phyloP scores from a whole-genome alignment of 2,797 vertebrate species.

The Taeniopygia guttata region DNA sequence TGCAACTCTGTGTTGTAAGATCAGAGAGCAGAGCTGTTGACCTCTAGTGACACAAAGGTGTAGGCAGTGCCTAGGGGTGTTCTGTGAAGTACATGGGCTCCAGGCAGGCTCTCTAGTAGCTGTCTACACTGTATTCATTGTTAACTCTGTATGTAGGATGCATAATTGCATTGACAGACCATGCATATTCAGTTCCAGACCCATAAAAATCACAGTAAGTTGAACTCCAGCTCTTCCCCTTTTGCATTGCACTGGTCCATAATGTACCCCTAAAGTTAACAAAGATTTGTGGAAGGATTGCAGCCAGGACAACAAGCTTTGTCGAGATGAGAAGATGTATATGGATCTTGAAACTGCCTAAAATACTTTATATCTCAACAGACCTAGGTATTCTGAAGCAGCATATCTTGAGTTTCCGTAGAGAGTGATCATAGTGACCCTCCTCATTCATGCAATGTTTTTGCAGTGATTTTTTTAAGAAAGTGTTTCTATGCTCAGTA shows the following conservation, averaged over 20 bases:
- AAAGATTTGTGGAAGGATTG: not conserved
- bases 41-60: not conserved
- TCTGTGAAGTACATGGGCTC: not conserved
- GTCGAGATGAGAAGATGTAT: not conserved
- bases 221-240: not conserved
- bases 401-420: not conserved
- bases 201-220: not conserved
- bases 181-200: not conserved
- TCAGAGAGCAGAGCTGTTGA: not conserved
- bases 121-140: rapidly evolving
- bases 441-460: not conserved
- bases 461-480: not conserved
- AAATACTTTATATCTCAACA: not conserved
- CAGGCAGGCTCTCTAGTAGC: not conserved
- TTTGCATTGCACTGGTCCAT: not conserved
- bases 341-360: not conserved
- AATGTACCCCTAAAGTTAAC: not conserved
- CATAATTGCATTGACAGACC: not conserved
- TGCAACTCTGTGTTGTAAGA: not conserved
- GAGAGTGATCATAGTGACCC: not conserved
- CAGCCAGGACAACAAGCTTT: not conserved
- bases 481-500: not conserved
- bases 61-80: not conserved
- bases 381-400: not conserved
- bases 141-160: not conserved